These are phyloP conservation scores for Torymus aiolomorphi DNA, from an alignment of 2,888 invertebrate species.

Conservation along the genomic window DNA sequence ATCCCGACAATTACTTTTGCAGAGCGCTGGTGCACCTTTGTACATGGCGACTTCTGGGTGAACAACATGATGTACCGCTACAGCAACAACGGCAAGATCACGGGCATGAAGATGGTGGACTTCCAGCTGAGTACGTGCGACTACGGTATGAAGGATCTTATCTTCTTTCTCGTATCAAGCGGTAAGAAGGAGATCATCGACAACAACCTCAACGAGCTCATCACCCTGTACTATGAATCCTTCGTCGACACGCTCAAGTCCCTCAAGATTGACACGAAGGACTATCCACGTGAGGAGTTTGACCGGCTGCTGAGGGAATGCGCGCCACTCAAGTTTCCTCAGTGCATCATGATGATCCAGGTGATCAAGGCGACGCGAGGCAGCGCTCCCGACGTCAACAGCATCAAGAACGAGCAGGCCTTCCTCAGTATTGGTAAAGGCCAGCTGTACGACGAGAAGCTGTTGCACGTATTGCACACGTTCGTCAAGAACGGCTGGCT, in stretches of 20 bases:
- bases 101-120: conserved; percentile 73
- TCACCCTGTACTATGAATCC: conserved; percentile 68
- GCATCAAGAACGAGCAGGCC: conserved; percentile 62
- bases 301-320: conserved; percentile 64
- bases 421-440: conserved; percentile 66
- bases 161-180: conserved; percentile 73
- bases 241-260: conserved; percentile 65
- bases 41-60: conserved; percentile 74
- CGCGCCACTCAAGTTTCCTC: conserved; percentile 67
- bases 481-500: conserved; percentile 70
- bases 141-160: conserved; percentile 70
- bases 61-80: conserved; percentile 74
- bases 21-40: conserved; percentile 70
- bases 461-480: conserved; percentile 66
- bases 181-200: conserved; percentile 66
- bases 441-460: conserved; percentile 65
- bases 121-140: conserved; percentile 70
- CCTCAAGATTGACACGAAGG: conserved; percentile 63
- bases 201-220: conserved; percentile 66
- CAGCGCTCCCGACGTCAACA: conserved; percentile 64
- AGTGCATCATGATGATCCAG: conserved; percentile 72
- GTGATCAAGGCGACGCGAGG: conserved; percentile 71
- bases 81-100: conserved; percentile 61
- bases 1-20: conserved; percentile 12
- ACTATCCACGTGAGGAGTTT: conserved; percentile 63